Base-by-base conservation (phyloP, 2,797 vertebrate species). In the Buphagus erythrorhynchus region DNA sequence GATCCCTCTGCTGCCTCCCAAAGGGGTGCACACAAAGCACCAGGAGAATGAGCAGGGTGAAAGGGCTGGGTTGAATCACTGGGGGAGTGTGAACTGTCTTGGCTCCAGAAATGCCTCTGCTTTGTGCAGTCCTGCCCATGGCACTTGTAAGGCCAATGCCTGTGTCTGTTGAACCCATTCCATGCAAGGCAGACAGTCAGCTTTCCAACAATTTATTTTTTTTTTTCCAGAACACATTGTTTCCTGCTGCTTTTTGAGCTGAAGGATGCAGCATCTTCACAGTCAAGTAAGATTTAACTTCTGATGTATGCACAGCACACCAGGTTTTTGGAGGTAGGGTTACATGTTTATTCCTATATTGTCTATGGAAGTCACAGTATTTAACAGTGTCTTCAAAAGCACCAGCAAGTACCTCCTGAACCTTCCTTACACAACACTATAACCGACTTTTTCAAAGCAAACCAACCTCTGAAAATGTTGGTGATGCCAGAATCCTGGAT, bases 11-110 rank as follows among this genome's bases (percentile, higher is more conserved):
- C 57, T 72, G 54, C 49, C 35, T 94, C 58, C 46, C 42, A 15
- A 5, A 38, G 57, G 26, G 18, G 1, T 4, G 29, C n/a, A 19
- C 1, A 2, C 0, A 1, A n/a, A 49, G 18, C 48, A 71, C 6
- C 45, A 21, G 1, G 6, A 67, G 33, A 78, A 61, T 7, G 31
- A 58, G 8, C 33, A 43, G 35, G 16, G 29, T 45, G 7, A 71
- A 86, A 57, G 35, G 74, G 4, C 40, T 58, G 86, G 14, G 7
- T 18, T 51, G 66, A 61, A 22, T 19, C 57, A 18, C 0, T 38
- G 22, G 31, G 26, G 42, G 35, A n/a, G 11, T 13, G 24, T 40
- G 67, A 79, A 6, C 33, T 72, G 14, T 20, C 45, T 35, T 5
- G 11, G 4, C 35, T 69, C 58, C 83, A 31, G 46, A 84, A 87